Evolutionary conservation across 2,797 vertebrate genomes (phyloP).

Genomic region (Chelon auratus): DNA sequence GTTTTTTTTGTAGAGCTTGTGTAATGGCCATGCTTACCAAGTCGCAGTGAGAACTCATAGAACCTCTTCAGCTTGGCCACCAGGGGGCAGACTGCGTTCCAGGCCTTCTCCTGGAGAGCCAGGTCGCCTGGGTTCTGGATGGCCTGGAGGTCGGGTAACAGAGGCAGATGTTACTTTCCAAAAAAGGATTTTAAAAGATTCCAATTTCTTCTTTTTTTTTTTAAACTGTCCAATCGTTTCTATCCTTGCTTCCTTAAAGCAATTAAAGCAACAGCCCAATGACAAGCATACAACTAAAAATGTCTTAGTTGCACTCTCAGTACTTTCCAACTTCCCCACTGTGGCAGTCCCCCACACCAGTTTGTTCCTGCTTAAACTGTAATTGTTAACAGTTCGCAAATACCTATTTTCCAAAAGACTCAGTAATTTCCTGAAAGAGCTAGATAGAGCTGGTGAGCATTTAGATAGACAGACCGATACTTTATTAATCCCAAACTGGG

Average conservation of each 20-base stretch:
- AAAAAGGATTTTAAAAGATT: slow-evolving; percentile 18
- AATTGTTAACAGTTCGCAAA: not conserved
- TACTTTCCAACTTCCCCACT: not conserved
- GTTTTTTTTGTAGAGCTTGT: not conserved
- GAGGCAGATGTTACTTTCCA: slow-evolving; percentile 48
- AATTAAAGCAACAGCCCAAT: not conserved
- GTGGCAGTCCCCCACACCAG: not conserved
- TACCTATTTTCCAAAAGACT: not conserved
- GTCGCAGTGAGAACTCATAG: slow-evolving; percentile 92
- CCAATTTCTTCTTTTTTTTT: not conserved
- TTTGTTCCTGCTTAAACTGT: not conserved
- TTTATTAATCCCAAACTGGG: no score
- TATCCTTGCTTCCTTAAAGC: not conserved
- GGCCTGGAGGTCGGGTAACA: slow-evolving; percentile 80
- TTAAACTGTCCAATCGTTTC: not conserved
- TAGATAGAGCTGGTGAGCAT: not conserved
- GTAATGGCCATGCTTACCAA: slow-evolving; percentile 82
- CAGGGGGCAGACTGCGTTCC: slow-evolving; percentile 92
- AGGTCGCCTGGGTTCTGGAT: slow-evolving; percentile 92
- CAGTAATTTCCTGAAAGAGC: not conserved
- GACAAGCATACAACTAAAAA: not conserved
- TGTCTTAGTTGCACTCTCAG: not conserved
- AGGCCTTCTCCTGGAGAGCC: slow-evolving; percentile 91
- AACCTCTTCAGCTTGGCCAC: slow-evolving; percentile 93
- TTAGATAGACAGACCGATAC: no score